These are phyloP conservation scores for Parasteatoda tepidariorum DNA, from an alignment of 1,140 invertebrate species.

Conservation along the genomic window DNA sequence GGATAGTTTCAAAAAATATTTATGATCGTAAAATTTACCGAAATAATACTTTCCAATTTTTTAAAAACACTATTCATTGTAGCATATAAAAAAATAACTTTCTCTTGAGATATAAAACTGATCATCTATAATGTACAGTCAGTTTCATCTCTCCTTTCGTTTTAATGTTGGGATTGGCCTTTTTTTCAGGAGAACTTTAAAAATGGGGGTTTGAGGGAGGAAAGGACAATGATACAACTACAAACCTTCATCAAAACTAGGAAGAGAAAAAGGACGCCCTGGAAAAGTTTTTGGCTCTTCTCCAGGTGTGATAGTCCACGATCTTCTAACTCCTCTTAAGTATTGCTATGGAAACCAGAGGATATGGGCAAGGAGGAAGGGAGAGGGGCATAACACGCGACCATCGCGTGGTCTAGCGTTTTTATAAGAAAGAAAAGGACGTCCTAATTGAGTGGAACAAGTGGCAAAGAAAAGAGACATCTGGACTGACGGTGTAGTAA, in stretches of 20 bases:
- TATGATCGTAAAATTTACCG: too few relatives aligned
- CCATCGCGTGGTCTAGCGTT: constrained; percentile 28
- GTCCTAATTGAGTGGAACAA: constrained; percentile 57
- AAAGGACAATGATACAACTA: background rate
- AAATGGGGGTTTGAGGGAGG: background rate
- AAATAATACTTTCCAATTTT: too few relatives aligned
- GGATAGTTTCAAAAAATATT: too few relatives aligned
- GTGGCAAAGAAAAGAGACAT: constrained; percentile 40
- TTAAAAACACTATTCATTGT: too few relatives aligned
- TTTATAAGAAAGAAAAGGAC: background rate
- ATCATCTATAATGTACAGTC: too few relatives aligned
- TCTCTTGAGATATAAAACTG: too few relatives aligned
- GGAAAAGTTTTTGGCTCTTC: background rate
- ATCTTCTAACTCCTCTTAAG: background rate
- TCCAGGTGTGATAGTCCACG: constrained; percentile 6
- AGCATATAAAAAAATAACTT: too few relatives aligned
- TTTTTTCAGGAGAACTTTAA: background rate
- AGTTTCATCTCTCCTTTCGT: background rate
- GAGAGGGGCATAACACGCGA: constrained; percentile 27
- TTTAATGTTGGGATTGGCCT: background rate
- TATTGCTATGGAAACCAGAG: background rate
- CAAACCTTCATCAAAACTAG: background rate
- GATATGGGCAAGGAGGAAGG: background rate
- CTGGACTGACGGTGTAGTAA: constrained; percentile 37
- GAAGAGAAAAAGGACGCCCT: constrained; percentile 3